These are phyloP conservation scores for Pristionchus entomophagus DNA, from an alignment of 2,888 invertebrate genomes.

Conservation along the genomic window DNA sequence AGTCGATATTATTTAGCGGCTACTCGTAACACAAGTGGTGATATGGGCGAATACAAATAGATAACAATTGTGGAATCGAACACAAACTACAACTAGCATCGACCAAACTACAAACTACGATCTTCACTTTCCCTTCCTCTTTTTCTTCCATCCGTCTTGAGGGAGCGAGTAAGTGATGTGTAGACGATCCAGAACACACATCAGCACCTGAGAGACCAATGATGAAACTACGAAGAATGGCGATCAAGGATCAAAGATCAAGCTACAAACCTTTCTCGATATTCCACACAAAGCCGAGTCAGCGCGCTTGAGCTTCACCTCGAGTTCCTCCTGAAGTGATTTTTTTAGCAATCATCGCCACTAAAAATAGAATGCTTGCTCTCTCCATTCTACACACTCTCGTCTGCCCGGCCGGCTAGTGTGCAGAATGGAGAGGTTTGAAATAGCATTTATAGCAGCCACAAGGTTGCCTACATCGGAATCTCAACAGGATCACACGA, in stretches of 20 bases:
- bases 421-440: no score
- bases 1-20: neutral
- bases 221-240: neutral
- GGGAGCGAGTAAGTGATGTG: slow-evolving; percentile 48
- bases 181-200: slow-evolving; percentile 46
- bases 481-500: neutral
- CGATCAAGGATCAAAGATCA: neutral
- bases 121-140: neutral
- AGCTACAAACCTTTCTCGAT: slow-evolving; percentile 52
- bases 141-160: slow-evolving; percentile 41
- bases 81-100: slow-evolving; percentile 7
- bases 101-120: slow-evolving; percentile 24
- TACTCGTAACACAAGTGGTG: slow-evolving; percentile 15
- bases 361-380: no score
- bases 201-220: slow-evolving; percentile 36
- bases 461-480: neutral
- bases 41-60: neutral
- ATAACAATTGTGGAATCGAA: neutral
- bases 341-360: neutral
- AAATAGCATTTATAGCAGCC: no score
- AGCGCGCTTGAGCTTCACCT: slow-evolving; percentile 54
- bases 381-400: no score
- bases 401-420: no score
- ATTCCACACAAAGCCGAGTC: slow-evolving; percentile 58
- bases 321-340: slow-evolving; percentile 59